Evolutionary conservation across 23 tunicate genomes (phyloP), one percentile per base, ranked within the genome.

Genomic region (Phallusia fumigata): DNA sequence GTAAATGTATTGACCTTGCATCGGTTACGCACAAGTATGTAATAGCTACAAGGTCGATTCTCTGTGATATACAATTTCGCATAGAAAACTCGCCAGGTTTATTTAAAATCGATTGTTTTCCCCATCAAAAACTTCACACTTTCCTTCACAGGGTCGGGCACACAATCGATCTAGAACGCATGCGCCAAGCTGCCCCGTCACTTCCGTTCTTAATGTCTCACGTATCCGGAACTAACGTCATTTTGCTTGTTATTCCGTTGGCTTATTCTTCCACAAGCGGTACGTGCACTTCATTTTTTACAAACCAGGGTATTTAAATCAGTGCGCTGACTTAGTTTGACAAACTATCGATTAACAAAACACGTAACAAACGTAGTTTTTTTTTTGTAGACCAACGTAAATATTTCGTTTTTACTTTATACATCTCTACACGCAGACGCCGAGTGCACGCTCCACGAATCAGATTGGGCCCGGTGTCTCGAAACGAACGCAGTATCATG

Each of bases 1-100:
- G 76, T 11, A 65, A 92, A 53, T 92, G 97, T 64, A 73, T 76
- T 33, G 97, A 92, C 76, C 80, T 91, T 19, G 73, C 90, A 51
- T 47, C 85, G n/a, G 64, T 78, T 0, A 15, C 85, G 35, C 83
- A 64, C 65, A 88, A 51, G 85, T 80, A 45, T 32, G 80, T 53
- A 15, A 40, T 40, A 10, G 10, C 5, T 3, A 40, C 5, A 40
- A 5, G 12, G 22, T 53, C 22, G 30, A n/a, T n/a, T n/a, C n/a
- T n/a, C n/a, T n/a, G 47, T 40, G 47, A 40, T 5, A 10, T 40
- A 40, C 47, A 40, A 40, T 40, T 40, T 40, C 5, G 47, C n/a
- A n/a, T n/a, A n/a, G n/a, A n/a, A n/a, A n/a, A n/a, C n/a, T n/a
- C n/a, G n/a, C n/a, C n/a, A n/a, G n/a, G n/a, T n/a, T n/a, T n/a